These are phyloP conservation scores for Chionis minor DNA, from an alignment of 2,113 vertebrate genomes.

Conservation along the genomic window DNA sequence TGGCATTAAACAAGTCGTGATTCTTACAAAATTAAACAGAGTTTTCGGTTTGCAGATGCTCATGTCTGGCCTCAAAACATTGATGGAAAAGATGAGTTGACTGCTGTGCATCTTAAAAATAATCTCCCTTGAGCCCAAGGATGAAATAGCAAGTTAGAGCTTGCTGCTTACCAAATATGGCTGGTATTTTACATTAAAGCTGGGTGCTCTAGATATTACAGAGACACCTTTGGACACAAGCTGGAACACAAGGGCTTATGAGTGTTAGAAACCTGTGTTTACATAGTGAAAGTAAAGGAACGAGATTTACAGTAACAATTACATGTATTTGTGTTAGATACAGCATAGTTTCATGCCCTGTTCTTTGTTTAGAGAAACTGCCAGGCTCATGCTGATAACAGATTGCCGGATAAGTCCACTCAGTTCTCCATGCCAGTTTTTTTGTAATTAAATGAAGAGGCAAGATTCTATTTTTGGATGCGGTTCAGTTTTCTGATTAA, in stretches of 20 bases:
- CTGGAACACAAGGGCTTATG: neutral
- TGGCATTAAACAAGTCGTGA: neutral
- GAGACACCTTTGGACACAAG: neutral
- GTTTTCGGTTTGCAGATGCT: conserved; percentile 12
- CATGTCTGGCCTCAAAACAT: neutral
- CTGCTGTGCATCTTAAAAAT: neutral
- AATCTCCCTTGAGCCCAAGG: neutral
- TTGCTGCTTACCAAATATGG: neutral
- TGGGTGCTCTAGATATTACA: neutral
- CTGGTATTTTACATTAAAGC: neutral
- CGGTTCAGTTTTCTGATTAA: conserved; percentile 13
- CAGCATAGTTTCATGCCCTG: neutral
- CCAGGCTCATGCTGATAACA: neutral
- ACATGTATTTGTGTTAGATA: neutral
- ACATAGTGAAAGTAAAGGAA: neutral
- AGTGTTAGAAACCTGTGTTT: neutral
- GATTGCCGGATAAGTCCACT: neutral
- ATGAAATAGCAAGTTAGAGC: neutral
- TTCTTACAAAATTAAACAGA: neutral
- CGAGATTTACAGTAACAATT: neutral
- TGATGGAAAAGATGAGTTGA: neutral
- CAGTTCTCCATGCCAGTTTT: neutral
- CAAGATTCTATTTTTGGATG: neutral
- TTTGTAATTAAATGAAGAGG: conserved; percentile 8
- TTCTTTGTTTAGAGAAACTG: neutral